Conservation (phyloP, 2,113 vertebrate genomes). For the Amblyornis subalaris region DNA sequence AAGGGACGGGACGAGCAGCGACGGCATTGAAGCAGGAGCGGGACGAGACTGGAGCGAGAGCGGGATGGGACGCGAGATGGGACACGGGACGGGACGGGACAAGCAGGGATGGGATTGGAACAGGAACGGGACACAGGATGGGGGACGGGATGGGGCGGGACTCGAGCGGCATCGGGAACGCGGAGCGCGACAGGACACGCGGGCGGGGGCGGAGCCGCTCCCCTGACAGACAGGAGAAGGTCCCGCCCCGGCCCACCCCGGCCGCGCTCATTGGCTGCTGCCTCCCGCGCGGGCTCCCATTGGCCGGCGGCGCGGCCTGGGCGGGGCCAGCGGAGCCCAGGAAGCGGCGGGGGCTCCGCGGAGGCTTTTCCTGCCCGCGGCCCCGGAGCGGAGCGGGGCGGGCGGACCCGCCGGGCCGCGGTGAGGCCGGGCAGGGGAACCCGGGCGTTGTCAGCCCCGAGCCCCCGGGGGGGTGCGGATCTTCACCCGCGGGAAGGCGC, state of each 20-base stretch:
- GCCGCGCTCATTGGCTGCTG: neutral
- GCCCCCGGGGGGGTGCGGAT: neutral
- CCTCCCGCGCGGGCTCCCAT: neutral
- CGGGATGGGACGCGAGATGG: neutral
- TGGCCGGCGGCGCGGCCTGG: neutral
- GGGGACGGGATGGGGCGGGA: too few species aligned
- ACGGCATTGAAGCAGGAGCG: neutral
- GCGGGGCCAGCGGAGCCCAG: neutral
- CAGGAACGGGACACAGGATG: neutral
- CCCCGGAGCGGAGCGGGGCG: neutral
- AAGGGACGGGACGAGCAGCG: neutral
- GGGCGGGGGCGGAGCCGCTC: neutral
- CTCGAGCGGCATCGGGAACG: too few species aligned
- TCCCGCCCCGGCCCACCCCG: rapidly evolving
- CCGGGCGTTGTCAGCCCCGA: neutral
- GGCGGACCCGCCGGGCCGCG: neutral
- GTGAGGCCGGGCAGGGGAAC: neutral
- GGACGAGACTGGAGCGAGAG: neutral
- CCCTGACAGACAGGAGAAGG: neutral
- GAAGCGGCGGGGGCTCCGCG: neutral
- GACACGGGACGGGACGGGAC: neutral
- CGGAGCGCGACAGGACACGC: neutral
- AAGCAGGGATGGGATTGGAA: too few species aligned
- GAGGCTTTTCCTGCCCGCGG: neutral
- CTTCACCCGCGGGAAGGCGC: too few species aligned